Evolutionary conservation across 2,797 vertebrate genomes (phyloP), one percentile per base, ranked within the genome.

Genomic region (Falco concolor): DNA sequence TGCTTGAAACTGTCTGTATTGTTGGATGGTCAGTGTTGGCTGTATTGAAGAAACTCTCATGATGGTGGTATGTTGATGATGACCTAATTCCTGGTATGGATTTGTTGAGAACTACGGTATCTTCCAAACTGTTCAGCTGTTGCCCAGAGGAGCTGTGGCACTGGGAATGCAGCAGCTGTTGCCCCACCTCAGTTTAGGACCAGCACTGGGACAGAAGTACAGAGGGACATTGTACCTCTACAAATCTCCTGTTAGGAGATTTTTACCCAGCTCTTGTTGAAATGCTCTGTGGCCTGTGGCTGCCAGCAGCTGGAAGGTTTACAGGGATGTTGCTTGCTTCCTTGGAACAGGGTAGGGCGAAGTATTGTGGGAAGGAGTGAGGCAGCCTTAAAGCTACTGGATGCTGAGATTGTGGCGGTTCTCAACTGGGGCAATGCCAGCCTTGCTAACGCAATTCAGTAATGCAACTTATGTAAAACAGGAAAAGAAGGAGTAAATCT

Each of bases 191-290:
- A 38, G 34, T 38, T 52, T 1, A 64, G 44, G 25, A 65, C 57
- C 49, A 68, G 7, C 34, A 40, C 9, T 32, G 27, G 38, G 50
- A 15, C n/a, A 53, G 47, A 85, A 23, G 28, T 67, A n/a, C 15
- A 84, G 52, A 79, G 38, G 36, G 20, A 60, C 6, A 6, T 54
- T 0, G 0, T 9, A 40, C 22, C 13, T 57, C 34, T 50, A 1
- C 4, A 25, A 49, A 63, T 25, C 28, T 81, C 4, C 12, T 67
- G 23, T 21, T 1, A 5, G 24, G 15, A 69, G 59, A 34, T 13
- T 61, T 79, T 82, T 69, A 50, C 13, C 5, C 23, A 8, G 8
- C 10, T 73, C 34, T 84, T 74, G 21, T n/a, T 65, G 2, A 65
- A 87, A 76, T 45, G 25, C 21, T 32, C 61, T 45, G 47, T 27